Conservation (phyloP, 2,888 invertebrate genomes). For the Zygothrica quintamaculata region DNA sequence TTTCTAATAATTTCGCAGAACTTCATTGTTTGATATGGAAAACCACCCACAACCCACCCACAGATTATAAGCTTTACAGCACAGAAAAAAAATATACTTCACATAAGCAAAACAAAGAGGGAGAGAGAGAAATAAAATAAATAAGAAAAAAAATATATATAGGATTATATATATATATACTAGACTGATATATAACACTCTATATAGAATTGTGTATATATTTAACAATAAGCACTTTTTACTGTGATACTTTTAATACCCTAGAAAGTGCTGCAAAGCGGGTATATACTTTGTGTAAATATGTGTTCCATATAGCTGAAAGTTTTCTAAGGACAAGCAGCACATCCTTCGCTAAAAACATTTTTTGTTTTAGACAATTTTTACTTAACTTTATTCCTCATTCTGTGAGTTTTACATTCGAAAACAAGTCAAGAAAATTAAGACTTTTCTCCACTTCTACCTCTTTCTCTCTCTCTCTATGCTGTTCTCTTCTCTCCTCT, state of each 20-base stretch:
- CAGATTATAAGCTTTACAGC: slow-evolving; percentile 31
- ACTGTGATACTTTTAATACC: background rate
- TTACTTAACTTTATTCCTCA: too few species aligned
- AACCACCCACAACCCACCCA: slow-evolving; percentile 20
- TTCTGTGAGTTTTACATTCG: too few species aligned
- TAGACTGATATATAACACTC: background rate
- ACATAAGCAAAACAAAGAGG: slow-evolving; percentile 23
- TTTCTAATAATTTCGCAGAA: background rate
- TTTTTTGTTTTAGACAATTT: too few species aligned
- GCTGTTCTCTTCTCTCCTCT: too few species aligned
- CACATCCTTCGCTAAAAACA: too few species aligned
- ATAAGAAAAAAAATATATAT: slow-evolving; percentile 25
- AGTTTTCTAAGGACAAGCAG: too few species aligned
- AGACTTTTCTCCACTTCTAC: slow-evolving; percentile 33
- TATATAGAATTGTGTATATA: background rate
- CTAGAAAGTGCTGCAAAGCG: too few species aligned
- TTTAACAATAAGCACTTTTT: background rate
- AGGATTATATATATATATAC: background rate
- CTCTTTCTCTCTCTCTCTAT: slow-evolving; percentile 29
- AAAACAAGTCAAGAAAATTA: slow-evolving; percentile 6
- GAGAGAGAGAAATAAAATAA: slow-evolving; percentile 31
- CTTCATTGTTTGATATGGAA: background rate
- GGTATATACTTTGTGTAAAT: too few species aligned
- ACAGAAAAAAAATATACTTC: slow-evolving; percentile 19
- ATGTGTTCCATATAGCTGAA: too few species aligned